Evolutionary conservation across 2,797 vertebrate species (phyloP).

Genomic region (Myotis myotis): DNA sequence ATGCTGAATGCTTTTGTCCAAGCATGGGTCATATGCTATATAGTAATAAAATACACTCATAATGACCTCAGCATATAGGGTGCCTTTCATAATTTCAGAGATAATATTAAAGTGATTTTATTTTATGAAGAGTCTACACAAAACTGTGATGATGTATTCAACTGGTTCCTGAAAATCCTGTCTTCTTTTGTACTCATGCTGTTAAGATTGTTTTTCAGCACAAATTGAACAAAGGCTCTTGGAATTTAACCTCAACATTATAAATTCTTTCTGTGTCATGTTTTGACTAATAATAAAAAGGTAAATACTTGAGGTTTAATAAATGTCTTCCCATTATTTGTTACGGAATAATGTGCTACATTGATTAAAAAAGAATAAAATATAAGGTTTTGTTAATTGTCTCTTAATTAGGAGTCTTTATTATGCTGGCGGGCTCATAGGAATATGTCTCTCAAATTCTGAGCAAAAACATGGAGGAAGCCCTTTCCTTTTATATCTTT

Average conservation of each 20-base stretch:
- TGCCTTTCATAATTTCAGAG: slow-evolving; percentile 36
- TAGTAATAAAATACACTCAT: slow-evolving; percentile 42
- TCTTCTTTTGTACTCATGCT: neutral
- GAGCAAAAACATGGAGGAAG: too few relatives aligned
- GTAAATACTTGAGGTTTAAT: neutral
- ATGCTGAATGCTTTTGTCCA: neutral
- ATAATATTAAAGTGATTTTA: neutral
- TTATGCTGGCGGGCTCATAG: too few relatives aligned
- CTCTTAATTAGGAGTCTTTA: neutral
- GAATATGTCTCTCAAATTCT: too few relatives aligned
- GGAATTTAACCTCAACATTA: neutral
- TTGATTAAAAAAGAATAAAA: neutral
- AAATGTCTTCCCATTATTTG: slow-evolving; percentile 15
- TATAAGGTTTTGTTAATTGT: neutral
- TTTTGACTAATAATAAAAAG: neutral
- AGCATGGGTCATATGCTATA: neutral
- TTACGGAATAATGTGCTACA: neutral
- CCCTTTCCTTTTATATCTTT: too few relatives aligned
- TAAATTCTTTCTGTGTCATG: neutral
- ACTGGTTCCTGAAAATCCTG: neutral
- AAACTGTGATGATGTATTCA: neutral
- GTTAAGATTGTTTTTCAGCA: neutral
- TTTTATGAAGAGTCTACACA: slow-evolving; percentile 13
- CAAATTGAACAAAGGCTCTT: neutral
- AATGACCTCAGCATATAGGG: neutral